phyloP scores from a whole-genome alignment of 2,797 vertebrate species.

The Siniperca scherzeri region DNA sequence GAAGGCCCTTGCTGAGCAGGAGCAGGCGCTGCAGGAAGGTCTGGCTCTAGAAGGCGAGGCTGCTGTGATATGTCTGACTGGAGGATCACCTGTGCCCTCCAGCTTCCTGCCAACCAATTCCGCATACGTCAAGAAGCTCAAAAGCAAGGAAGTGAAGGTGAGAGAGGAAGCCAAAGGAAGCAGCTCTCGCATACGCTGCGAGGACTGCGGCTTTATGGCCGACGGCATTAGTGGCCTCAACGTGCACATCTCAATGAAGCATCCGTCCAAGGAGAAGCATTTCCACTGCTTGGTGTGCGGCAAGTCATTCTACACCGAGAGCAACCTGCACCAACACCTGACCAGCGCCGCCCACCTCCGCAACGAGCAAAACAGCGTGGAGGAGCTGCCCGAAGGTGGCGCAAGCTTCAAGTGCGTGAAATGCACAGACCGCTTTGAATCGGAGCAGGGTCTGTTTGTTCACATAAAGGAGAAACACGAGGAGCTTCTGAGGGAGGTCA shows the following conservation, averaged over 20 bases:
- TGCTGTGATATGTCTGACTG: conserved; percentile 70
- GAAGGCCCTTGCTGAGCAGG: conserved; percentile 86
- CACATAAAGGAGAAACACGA: conserved; percentile 99
- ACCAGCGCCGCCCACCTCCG: conserved; percentile 94
- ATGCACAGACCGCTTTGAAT: conserved; percentile 94
- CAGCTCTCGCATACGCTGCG: conserved; percentile 90
- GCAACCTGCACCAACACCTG: conserved; percentile 98
- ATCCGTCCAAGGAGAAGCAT: conserved; percentile 96
- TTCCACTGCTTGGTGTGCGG: conserved; percentile 98
- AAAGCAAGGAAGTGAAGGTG: conserved; percentile 57
- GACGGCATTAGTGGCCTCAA: conserved; percentile 97
- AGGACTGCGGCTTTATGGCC: conserved; percentile 97
- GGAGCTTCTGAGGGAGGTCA: conserved; percentile 96
- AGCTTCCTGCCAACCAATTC: conserved; percentile 23
- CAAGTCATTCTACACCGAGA: conserved; percentile 98
- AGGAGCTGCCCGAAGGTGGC: conserved; percentile 95
- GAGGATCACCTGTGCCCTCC: conserved; percentile 37
- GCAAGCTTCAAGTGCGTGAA: conserved; percentile 97
- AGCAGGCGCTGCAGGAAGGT: conserved; percentile 74
- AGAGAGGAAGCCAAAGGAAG: conserved; percentile 65
- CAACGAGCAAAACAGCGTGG: conserved; percentile 95
- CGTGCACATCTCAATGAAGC: conserved; percentile 99
- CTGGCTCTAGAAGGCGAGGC: conserved; percentile 64
- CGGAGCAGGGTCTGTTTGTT: conserved; percentile 95
- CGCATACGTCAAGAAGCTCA: conserved; percentile 65